Conservation (phyloP, 2,888 invertebrate species). For the Dromius quadrimaculatus region DNA sequence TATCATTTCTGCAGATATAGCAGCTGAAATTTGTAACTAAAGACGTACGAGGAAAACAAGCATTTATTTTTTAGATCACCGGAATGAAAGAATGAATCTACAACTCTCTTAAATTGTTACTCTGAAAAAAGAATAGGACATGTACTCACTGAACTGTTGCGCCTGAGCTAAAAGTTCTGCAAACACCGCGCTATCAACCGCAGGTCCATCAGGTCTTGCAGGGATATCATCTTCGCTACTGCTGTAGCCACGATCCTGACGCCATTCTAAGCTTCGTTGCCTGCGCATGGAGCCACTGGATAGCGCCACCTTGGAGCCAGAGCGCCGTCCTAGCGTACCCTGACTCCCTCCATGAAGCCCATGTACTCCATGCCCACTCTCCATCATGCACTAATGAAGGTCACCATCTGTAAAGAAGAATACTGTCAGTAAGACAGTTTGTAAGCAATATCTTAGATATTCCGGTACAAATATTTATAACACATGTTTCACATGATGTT, state of each 20-base stretch:
- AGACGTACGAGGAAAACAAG: too few relatives aligned
- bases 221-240: conserved; percentile 70
- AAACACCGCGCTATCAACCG: conserved; percentile 70
- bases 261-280: conserved; percentile 72
- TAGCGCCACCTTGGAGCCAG: conserved; percentile 59
- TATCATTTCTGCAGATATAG: too few relatives aligned
- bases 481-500: too few relatives aligned
- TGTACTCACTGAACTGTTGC: conserved; percentile 67
- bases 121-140: too few relatives aligned
- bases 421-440: too few relatives aligned
- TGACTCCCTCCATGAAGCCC: conserved; percentile 57
- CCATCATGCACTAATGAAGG: conserved; percentile 58
- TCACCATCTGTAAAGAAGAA: conserved; percentile 60
- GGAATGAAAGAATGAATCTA: too few relatives aligned
- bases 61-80: too few relatives aligned
- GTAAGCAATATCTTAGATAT: too few relatives aligned
- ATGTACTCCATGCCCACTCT: conserved; percentile 49
- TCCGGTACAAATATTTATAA: too few relatives aligned
- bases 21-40: too few relatives aligned
- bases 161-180: conserved; percentile 71
- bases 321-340: conserved; percentile 64
- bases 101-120: too few relatives aligned
- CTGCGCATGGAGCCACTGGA: conserved; percentile 65
- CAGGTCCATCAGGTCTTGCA: conserved; percentile 62
- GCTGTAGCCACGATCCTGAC: conserved; percentile 69